Percentiles rank a stretch among this genome's conserved stretches.
phyloP scores from a whole-genome alignment of 2,113 vertebrate species.

The Microcebus griseorufus region DNA sequence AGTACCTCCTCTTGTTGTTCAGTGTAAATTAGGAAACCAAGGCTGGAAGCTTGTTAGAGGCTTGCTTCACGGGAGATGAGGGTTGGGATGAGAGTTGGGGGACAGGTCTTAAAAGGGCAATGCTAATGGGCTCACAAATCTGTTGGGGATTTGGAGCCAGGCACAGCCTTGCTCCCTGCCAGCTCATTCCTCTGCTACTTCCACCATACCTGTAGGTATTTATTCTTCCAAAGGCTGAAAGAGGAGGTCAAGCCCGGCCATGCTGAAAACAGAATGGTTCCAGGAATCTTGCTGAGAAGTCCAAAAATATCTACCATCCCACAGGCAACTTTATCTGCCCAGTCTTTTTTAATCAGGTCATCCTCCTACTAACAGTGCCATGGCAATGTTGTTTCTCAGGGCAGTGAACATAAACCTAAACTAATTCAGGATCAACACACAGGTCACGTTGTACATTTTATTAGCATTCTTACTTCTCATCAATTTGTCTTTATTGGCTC shows the following conservation, averaged over 20 bases:
- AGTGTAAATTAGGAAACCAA: constrained; percentile 31
- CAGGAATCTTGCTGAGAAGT: constrained; percentile 75
- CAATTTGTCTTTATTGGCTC: background rate
- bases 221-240: constrained; percentile 62
- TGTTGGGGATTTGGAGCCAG: background rate
- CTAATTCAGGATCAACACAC: background rate
- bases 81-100: background rate
- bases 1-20: background rate
- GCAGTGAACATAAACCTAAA: background rate
- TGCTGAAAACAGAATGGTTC: constrained; percentile 69
- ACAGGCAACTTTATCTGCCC: constrained; percentile 60
- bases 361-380: background rate
- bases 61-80: background rate
- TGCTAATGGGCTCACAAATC: background rate
- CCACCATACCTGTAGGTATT: constrained; percentile 32
- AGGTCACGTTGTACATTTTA: background rate
- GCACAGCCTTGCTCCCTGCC: background rate
- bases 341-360: constrained; percentile 63
- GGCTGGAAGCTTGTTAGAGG: background rate
- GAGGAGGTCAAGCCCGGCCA: constrained; percentile 64
- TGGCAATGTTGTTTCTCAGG: background rate
- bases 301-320: constrained; percentile 77
- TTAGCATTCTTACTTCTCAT: background rate
- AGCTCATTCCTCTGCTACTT: background rate
- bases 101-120: background rate